These are phyloP conservation scores for Siniperca obscura DNA, from an alignment of 2,797 vertebrate species.

Conservation along the genomic window DNA sequence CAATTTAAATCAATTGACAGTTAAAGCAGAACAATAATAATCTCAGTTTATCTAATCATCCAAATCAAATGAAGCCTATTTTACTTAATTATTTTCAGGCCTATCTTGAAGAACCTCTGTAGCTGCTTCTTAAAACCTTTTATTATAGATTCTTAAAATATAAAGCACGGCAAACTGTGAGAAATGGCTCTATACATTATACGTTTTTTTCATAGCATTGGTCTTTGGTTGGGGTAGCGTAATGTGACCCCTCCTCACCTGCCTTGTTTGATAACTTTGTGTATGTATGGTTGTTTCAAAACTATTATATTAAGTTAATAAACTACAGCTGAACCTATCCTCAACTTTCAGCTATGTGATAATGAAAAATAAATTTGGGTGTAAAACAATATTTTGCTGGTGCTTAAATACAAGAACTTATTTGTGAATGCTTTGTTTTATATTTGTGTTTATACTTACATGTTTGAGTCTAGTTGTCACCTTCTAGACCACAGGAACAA, in stretches of 20 bases:
- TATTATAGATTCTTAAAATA: no score
- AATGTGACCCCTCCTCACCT: constrained; percentile 1
- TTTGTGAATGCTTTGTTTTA: background rate
- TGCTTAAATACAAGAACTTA: background rate
- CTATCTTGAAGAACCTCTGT: background rate
- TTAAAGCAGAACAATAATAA: background rate
- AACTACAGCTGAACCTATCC: background rate
- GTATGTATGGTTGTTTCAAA: background rate
- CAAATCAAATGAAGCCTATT: no score
- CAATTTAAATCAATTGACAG: background rate
- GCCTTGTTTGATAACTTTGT: background rate
- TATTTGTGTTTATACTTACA: background rate
- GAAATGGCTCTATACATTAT: background rate
- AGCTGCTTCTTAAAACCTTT: no score
- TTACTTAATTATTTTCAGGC: no score
- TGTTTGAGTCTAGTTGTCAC: background rate
- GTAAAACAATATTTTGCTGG: background rate
- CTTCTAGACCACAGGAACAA: background rate
- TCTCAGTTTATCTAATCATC: background rate
- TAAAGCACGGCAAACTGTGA: background rate
- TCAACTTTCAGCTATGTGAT: background rate
- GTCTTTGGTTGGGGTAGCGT: background rate
- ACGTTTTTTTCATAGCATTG: background rate
- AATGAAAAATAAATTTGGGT: background rate
- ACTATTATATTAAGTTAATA: background rate